Evolutionary conservation across 2,797 vertebrate species (phyloP), one percentile per base, ranked within the genome.

Genomic region (Buphagus erythrorhynchus): DNA sequence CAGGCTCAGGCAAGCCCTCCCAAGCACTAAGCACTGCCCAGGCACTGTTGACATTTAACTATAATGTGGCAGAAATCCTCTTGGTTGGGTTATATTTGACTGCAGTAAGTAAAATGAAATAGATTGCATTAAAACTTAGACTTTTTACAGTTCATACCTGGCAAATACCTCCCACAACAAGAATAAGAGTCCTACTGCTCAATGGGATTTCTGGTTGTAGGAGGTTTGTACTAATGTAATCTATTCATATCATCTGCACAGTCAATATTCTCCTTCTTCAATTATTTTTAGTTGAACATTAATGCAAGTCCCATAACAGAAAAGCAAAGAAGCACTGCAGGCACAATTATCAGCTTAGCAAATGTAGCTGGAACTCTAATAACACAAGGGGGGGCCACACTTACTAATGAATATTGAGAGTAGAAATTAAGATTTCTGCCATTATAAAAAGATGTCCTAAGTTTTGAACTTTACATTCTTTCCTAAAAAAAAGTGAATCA

Each of bases 301-400:
- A 59, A n/a, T 61, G 38, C 48, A 74, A 38, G 4, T 81, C 22
- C 21, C 10, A 68, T 40, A 63, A 63, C 17, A 45, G 5, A 42
- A 21, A 73, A 38, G 26, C 12, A 77, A 73, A 85, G 49, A 68
- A 46, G 8, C 2, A 4, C 51, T 46, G 38, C 6, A 55, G 33
- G 11, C 26, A 46, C 21, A 77, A 29, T n/a, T 65, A 61, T 42
- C 33, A 69, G 9, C 10, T 69, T 85, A 61, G 42, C 49, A 74
- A 33, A 46, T 16, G 13, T 11, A 68, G 29, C 28, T 55, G 42
- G 31, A 68, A 28, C 7, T 69, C 25, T 55, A 46, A 68, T 58
- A 76, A 36, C 0, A 1, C 26, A 69, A 33, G 15, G 15, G 7
- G 9, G 8, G 13, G 13, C 2, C 38, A 11, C 17, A 36, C 2